Evolutionary conservation across 1,140 invertebrate species (phyloP), one percentile per base, ranked within the genome.

Genomic region (Ceratosolen solmsi): DNA sequence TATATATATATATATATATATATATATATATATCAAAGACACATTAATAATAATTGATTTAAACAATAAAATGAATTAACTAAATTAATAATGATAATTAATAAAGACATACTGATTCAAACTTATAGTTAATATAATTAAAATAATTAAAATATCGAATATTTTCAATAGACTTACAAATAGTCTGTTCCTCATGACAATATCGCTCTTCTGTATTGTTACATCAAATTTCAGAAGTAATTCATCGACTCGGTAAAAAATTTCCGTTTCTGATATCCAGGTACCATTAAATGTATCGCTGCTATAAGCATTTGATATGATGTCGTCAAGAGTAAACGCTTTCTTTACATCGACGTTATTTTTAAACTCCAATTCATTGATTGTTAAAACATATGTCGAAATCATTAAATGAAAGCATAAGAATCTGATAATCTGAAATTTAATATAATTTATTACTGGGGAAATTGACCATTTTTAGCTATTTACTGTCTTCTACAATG

Each of bases 181-280:
- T 11, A 51, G 0, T 1, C 13, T 27, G 17, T 65, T 27, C 13
- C 36, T 30, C 0, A 74, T 74, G 8, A 82, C 25, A 15, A 76
- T 27, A 11, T 78, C 65, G 9, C 49, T 87, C 49, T 82, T 65
- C 33, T 71, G 58, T 3, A 82, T 87, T 27, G 80, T 83, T 9
- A 87, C 87, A 56, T 90, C 82, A 74, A 86, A 89, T 74, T 84
- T 77, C 9, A 82, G 75, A 27, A 89, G 81, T 2, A 81, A 71
- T 1, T 82, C 30, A 49, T 38, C 20, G 60, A 88, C 70, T 22
- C 81, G 72, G 70, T 86, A 87, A 76, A 88, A 80, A 84, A 91
- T 87, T 76, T 87, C 87, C 13, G 84, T 87, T 20, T 85, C 76
- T 17, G 90, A 88, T 82, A 86, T 86, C 90, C 90, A 91, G 41